Conservation (phyloP, 2,797 vertebrate species). For the Thamnophis elegans region DNA sequence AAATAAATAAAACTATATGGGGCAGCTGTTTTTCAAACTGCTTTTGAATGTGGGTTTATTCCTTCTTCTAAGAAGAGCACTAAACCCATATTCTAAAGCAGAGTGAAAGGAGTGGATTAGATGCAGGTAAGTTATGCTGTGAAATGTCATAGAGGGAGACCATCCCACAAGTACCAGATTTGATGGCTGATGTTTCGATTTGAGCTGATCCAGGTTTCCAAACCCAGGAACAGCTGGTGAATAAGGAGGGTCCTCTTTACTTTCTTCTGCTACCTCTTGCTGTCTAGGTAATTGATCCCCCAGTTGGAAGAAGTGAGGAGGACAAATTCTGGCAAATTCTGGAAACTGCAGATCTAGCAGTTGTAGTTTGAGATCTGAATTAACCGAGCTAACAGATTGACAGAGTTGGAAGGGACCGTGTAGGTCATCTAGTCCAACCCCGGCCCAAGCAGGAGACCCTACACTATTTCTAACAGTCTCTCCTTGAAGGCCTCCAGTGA, state of each 20-base stretch:
- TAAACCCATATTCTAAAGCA: neutral
- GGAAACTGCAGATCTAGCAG: neutral
- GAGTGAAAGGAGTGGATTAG: neutral
- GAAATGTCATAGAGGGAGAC: neutral
- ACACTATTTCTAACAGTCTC: too few relatives aligned
- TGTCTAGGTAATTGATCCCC: neutral
- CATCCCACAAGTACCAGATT: neutral
- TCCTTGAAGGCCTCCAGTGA: too few relatives aligned
- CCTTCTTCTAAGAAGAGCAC: neutral
- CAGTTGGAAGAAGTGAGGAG: neutral
- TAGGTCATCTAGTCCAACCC: too few relatives aligned
- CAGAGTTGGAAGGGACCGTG: too few relatives aligned
- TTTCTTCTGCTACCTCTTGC: neutral
- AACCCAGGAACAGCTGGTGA: neutral
- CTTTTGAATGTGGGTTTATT: neutral
- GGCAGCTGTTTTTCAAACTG: neutral
- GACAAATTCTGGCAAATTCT: neutral
- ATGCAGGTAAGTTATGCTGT: neutral
- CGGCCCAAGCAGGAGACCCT: too few relatives aligned
- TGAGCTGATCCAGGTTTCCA: neutral
- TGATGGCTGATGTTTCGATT: neutral
- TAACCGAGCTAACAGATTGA: too few relatives aligned
- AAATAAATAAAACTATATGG: neutral
- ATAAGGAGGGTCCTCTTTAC: neutral
- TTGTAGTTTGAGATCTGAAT: too few relatives aligned